A percentile compares a stretch with the other conserved stretches of the same genome.
Evolutionary conservation across 2,888 invertebrate genomes (phyloP).

Genomic region (Melieria picta): DNA sequence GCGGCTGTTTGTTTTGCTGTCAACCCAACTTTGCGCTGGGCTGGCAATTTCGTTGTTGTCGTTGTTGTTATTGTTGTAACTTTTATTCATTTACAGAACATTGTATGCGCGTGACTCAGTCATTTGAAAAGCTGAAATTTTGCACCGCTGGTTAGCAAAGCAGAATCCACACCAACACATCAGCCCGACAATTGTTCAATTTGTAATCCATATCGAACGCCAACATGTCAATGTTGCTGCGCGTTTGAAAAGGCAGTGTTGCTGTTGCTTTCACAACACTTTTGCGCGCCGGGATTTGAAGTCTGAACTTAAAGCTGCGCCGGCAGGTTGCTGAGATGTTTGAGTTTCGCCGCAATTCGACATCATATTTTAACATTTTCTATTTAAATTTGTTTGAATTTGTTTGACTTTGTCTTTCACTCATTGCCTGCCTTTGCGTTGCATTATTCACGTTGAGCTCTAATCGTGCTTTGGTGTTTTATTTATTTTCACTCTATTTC

Average conservation of each 20-base stretch:
- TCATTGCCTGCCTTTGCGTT: neutral
- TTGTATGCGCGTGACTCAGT: too few species aligned
- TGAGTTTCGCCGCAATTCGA: neutral
- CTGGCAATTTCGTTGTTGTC: too few species aligned
- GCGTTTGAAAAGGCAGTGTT: neutral
- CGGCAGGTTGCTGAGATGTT: neutral
- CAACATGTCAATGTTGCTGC: constrained; percentile 24
- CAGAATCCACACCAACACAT: too few species aligned
- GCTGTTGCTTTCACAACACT: too few species aligned
- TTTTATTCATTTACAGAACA: too few species aligned
- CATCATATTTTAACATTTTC: neutral
- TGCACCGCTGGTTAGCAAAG: too few species aligned
- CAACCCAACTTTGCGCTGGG: too few species aligned
- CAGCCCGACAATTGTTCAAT: constrained; percentile 23
- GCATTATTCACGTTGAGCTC: neutral
- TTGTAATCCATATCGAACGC: constrained; percentile 29
- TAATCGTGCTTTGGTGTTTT: neutral
- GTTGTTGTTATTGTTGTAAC: too few species aligned
- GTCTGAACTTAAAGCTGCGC: too few species aligned
- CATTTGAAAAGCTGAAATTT: too few species aligned
- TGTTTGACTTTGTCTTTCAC: neutral
- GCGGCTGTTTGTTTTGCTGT: too few species aligned
- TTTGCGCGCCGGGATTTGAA: too few species aligned
- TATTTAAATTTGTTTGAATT: neutral
- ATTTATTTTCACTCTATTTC: neutral